phyloP scores from a whole-genome alignment of 1,140 invertebrate species.

The Halesus radiatus region DNA sequence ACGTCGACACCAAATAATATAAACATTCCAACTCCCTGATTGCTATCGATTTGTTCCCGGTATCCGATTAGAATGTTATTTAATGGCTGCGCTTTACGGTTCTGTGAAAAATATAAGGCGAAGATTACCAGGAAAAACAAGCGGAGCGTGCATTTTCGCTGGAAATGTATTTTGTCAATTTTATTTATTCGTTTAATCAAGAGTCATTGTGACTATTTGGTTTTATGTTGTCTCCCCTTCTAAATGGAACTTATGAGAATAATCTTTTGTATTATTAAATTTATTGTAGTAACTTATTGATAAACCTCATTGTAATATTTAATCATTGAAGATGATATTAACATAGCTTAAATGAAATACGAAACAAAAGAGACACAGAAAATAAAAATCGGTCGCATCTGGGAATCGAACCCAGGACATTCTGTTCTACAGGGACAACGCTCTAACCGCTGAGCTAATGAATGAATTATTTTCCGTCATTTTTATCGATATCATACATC shows the following conservation, averaged over 20 bases:
- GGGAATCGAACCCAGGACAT: too few relatives aligned
- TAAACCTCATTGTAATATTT: too few relatives aligned
- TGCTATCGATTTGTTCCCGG: conserved; percentile 33
- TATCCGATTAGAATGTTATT: conserved; percentile 41
- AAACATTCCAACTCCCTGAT: conserved; percentile 43
- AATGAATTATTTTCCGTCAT: too few relatives aligned
- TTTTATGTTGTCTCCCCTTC: background rate
- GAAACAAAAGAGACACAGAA: too few relatives aligned
- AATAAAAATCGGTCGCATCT: too few relatives aligned
- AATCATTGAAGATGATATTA: too few relatives aligned
- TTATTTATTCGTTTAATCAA: conserved; percentile 28
- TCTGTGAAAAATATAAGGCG: background rate
- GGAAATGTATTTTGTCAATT: conserved; percentile 18
- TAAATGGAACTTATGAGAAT: background rate
- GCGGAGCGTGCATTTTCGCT: conserved; percentile 25
- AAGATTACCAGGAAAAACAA: conserved; percentile 27
- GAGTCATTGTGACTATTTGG: background rate
- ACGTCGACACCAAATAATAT: conserved; percentile 13
- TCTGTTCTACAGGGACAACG: too few relatives aligned
- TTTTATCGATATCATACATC: too few relatives aligned
- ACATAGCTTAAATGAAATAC: too few relatives aligned
- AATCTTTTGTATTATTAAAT: too few relatives aligned
- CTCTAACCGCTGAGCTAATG: too few relatives aligned
- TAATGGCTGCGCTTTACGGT: conserved; percentile 38
- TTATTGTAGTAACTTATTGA: too few relatives aligned